phyloP scores from a whole-genome alignment of 2,113 vertebrate species.

The Syrrhaptes paradoxus region DNA sequence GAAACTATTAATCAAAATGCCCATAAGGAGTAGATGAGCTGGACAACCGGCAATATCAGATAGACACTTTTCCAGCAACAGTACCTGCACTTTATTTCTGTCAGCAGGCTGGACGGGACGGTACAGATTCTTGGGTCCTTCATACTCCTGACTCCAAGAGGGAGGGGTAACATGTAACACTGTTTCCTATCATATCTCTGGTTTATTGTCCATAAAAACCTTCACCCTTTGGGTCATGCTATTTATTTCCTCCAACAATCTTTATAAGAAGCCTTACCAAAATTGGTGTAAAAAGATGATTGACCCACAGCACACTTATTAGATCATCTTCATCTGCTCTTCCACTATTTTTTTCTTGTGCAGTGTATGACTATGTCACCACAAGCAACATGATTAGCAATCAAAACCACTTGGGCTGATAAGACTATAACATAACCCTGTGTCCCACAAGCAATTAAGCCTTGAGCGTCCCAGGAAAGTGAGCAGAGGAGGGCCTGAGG shows the following conservation, averaged over 20 bases:
- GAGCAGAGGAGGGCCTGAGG: neutral
- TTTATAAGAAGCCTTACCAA: neutral
- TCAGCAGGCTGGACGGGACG: fast-evolving
- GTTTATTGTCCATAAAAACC: neutral
- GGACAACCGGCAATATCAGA: neutral
- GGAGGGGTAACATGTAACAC: neutral
- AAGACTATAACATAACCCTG: neutral
- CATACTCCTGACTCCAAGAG: neutral
- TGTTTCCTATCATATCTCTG: neutral
- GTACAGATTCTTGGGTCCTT: neutral
- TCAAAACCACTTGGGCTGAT: neutral
- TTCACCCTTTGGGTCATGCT: neutral
- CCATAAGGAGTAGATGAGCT: neutral
- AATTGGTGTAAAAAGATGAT: neutral
- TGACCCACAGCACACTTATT: neutral
- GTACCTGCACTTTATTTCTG: neutral
- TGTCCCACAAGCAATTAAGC: neutral
- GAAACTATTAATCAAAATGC: neutral
- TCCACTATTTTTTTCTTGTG: neutral
- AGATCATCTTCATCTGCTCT: neutral
- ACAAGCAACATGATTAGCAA: neutral
- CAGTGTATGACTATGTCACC: neutral
- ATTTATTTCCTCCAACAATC: neutral
- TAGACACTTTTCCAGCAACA: neutral
- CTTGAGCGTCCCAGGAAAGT: neutral